Evolutionary conservation across 2,797 vertebrate species (phyloP), one percentile per base, ranked within the genome.

Genomic region (Mallotus villosus): DNA sequence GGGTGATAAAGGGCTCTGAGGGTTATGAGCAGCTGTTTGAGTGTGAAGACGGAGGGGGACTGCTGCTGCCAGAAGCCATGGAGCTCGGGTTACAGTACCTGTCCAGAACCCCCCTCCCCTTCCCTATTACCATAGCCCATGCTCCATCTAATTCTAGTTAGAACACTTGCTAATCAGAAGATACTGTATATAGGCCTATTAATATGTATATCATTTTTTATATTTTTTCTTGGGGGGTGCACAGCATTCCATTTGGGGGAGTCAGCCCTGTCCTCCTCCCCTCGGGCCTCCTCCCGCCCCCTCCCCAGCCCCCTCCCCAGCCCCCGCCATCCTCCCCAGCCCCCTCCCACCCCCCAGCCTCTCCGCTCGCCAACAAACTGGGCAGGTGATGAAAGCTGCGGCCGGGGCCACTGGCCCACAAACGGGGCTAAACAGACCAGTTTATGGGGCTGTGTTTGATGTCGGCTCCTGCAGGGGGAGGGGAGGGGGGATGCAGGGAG

Each of bases 21-120:
- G 74, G 76, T 85, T 84, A 85, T 73, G 70, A 77, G 76, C 84
- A 85, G 84, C 82, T 85, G 84, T 27, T 22, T 78, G 74, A 76
- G 74, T 81, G 81, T 85, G 82, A 85, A 85, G 80, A 73, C 75
- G 80, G 78, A 74, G 78, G 76, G 76, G 82, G 61, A 58, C 74
- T 73, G 32, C 77, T 70, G 73, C 65, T 71, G 68, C 68, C 79
- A 81, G 62, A 64, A 67, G 51, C 57, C 11, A 34, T 34, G 46
- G 80, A 62, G 79, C 78, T 84, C 81, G 21, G 57, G 78, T 84
- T 84, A 78, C 84, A 81, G 75, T 84, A 81, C 84, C 78, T 81
- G 81, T 75, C 82, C 75, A 82, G 82, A 49, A 49, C 46, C 46
- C 46, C 51, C 51, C 51, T 17, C 51, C 51, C 51, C 51, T 27